Conservation (phyloP, 2,888 invertebrate genomes). For the Dusona sp. region DNA sequence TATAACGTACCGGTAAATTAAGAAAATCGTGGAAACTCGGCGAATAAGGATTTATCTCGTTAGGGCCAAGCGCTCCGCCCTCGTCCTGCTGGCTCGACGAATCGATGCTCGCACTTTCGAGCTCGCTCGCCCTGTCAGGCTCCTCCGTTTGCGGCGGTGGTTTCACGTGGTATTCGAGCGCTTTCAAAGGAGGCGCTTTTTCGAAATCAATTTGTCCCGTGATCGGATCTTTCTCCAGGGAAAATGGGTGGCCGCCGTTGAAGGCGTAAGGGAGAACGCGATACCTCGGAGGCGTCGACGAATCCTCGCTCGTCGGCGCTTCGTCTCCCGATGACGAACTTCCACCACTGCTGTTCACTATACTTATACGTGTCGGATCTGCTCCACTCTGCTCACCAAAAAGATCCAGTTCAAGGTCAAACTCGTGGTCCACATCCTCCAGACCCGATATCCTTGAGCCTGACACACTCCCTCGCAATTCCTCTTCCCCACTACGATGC, state of each 20-base stretch:
- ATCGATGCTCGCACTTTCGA: conserved; percentile 70
- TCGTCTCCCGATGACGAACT: conserved; percentile 20
- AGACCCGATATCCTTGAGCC: conserved; percentile 73
- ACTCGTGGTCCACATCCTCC: conserved; percentile 75
- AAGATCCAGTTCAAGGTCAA: conserved; percentile 74
- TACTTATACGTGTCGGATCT: conserved; percentile 63
- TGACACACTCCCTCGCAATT: conserved; percentile 58
- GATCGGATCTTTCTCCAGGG: conserved; percentile 89
- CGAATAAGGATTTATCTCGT: conserved; percentile 87
- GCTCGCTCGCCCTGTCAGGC: conserved; percentile 62
- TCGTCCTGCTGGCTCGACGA: conserved; percentile 63
- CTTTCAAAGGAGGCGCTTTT: conserved; percentile 81
- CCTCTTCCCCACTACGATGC: conserved; percentile 50
- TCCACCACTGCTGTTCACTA: conserved; percentile 7
- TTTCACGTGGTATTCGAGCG: conserved; percentile 77
- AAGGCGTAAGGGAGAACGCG: conserved; percentile 84
- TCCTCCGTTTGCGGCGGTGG: conserved; percentile 64
- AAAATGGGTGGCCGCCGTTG: conserved; percentile 90
- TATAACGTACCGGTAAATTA: conserved; percentile 89
- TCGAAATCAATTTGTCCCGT: conserved; percentile 89
- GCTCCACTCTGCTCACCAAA: conserved; percentile 78
- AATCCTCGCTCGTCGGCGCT: conserved; percentile 33
- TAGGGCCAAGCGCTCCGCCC: conserved; percentile 85
- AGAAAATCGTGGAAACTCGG: conserved; percentile 89
- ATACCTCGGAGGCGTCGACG: conserved; percentile 76